Evolutionary conservation across 2,888 invertebrate genomes (phyloP).

Genomic region (Rotaria magnacalcarata): DNA sequence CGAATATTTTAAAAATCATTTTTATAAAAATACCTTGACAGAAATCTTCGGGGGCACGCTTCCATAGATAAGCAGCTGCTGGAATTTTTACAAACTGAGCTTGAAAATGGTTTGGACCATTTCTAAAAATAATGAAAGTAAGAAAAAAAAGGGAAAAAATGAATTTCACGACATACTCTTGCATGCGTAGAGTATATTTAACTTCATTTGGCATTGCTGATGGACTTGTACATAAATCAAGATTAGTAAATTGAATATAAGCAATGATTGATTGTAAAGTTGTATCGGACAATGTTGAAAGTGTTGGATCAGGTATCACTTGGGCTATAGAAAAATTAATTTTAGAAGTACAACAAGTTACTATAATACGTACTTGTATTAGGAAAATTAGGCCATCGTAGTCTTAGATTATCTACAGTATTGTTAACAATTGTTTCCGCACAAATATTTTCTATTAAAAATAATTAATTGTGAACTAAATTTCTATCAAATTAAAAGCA

Average conservation of each 20-base stretch:
- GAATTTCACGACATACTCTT: neutral
- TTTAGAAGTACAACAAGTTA: neutral
- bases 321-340: neutral
- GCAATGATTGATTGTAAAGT: neutral
- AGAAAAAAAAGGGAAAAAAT: no score
- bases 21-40: conserved; percentile 33
- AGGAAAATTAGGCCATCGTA: neutral
- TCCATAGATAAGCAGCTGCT: conserved; percentile 35
- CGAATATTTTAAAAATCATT: neutral
- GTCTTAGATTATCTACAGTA: neutral
- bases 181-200: neutral
- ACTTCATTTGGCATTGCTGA: neutral
- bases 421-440: neutral
- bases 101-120: neutral
- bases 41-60: conserved; percentile 43
- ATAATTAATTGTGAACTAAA: neutral
- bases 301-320: neutral
- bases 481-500: neutral
- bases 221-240: neutral
- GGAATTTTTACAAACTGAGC: neutral
- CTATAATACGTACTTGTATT: neutral
- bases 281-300: neutral
- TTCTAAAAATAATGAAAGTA: neutral
- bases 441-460: neutral
- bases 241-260: neutral